phyloP scores from a whole-genome alignment of 1,140 invertebrate genomes.

The Nebria ingens region DNA sequence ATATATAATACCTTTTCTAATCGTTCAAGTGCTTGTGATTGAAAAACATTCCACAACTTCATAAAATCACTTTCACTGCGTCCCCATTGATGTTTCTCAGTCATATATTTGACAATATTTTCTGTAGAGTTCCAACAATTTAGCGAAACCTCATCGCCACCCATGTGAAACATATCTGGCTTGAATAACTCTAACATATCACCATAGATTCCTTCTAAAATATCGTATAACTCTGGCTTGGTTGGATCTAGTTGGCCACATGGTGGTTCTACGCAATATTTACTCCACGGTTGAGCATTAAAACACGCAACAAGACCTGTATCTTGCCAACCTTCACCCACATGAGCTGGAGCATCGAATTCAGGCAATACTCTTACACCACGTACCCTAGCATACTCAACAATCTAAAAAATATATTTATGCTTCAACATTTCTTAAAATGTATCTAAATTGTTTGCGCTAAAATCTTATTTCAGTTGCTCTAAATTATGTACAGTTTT shows the following conservation, averaged over 20 bases:
- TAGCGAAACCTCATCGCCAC: conserved; percentile 63
- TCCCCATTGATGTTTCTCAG: conserved; percentile 44
- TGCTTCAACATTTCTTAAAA: too few species aligned
- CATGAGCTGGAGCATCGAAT: conserved; percentile 80
- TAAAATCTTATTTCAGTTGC: too few species aligned
- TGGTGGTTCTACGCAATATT: conserved; percentile 73
- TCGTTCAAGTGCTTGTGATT: conserved; percentile 50
- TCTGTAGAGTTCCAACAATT: conserved; percentile 66
- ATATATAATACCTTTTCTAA: conserved; percentile 35
- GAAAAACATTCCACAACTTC: conserved; percentile 67
- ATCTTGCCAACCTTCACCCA: conserved; percentile 78
- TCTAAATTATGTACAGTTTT: conserved; percentile 17
- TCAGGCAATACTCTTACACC: conserved; percentile 73
- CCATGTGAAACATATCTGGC: conserved; percentile 79
- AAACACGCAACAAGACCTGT: conserved; percentile 54
- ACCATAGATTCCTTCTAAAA: conserved; percentile 47
- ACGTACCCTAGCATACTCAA: conserved; percentile 57
- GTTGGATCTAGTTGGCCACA: conserved; percentile 78
- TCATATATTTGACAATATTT: conserved; percentile 60
- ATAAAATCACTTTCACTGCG: conserved; percentile 51
- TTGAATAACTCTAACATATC: conserved; percentile 47
- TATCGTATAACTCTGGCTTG: conserved; percentile 59
- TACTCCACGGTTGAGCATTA: conserved; percentile 63
- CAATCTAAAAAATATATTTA: conserved; percentile 36
- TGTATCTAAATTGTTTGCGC: too few species aligned